These are phyloP conservation scores for Ictidomys tridecemlineatus DNA, from an alignment of 2,113 vertebrate species.

Conservation along the genomic window DNA sequence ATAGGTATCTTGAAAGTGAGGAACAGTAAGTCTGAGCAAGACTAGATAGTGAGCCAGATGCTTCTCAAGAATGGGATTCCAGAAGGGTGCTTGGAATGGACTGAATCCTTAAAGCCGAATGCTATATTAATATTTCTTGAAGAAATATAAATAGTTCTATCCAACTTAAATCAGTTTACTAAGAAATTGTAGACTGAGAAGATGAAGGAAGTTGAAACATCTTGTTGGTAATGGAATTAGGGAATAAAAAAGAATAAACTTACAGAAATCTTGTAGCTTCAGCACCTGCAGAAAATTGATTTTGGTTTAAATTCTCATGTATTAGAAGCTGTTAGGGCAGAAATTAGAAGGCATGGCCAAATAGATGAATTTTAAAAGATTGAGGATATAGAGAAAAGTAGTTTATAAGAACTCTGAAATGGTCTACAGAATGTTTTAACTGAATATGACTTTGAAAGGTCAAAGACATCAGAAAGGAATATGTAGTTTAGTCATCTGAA, in stretches of 20 bases:
- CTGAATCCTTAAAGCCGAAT: neutral
- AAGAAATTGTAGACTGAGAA: conserved; percentile 49
- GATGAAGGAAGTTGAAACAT: conserved; percentile 25
- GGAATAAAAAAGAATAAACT: neutral
- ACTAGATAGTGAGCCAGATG: neutral
- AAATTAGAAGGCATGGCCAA: conserved; percentile 6
- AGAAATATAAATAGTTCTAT: neutral
- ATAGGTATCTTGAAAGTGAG: neutral
- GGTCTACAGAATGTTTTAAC: conserved; percentile 8
- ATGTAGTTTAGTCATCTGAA: neutral
- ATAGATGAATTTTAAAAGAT: conserved; percentile 32
- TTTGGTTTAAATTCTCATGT: conserved; percentile 47
- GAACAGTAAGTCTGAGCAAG: neutral
- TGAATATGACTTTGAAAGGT: neutral
- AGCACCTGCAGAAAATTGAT: neutral
- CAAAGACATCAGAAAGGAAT: neutral
- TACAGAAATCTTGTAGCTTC: neutral
- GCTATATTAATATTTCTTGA: neutral
- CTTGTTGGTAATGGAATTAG: conserved; percentile 48
- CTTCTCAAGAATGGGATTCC: neutral
- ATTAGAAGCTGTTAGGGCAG: neutral
- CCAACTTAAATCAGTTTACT: neutral
- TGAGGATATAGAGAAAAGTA: conserved; percentile 48
- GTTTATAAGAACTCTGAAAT: conserved; percentile 39
- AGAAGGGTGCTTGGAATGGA: neutral